These are phyloP conservation scores for Centropyge bicolor DNA, from an alignment of 2,797 vertebrate species.

Conservation along the genomic window DNA sequence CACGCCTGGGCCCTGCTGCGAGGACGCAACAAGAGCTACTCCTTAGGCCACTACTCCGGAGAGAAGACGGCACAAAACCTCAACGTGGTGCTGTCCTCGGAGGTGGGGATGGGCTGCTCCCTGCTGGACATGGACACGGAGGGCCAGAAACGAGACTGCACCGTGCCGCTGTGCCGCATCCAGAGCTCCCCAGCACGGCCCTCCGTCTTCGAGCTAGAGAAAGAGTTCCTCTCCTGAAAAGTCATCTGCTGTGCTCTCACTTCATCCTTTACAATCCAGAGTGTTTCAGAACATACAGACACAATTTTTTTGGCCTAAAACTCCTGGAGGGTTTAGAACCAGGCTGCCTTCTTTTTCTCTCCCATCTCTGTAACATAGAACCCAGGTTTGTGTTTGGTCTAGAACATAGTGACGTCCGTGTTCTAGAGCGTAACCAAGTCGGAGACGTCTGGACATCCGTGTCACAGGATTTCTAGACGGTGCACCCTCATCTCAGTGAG, in stretches of 20 bases:
- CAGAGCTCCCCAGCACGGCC: conserved; percentile 86
- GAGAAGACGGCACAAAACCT: conserved; percentile 75
- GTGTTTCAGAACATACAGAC: conserved; percentile 35
- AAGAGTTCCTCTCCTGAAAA: conserved; percentile 88
- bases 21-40: conserved; percentile 86
- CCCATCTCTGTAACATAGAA: conserved; percentile 47
- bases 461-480: conserved; percentile 34
- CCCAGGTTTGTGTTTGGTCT: conserved; percentile 37
- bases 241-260: conserved; percentile 43
- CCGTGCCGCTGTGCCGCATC: conserved; percentile 91
- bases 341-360: conserved; percentile 58
- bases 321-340: conserved; percentile 65
- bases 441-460: conserved; percentile 27
- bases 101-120: conserved; percentile 85
- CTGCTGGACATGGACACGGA: conserved; percentile 91
- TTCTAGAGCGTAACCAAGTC: conserved; percentile 38
- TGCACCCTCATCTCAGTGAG: conserved; percentile 9
- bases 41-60: conserved; percentile 83
- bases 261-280: conserved; percentile 14
- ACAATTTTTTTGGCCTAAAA: conserved; percentile 50
- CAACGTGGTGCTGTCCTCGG: conserved; percentile 75
- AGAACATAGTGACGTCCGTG: conserved; percentile 47
- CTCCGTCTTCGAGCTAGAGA: conserved; percentile 91
- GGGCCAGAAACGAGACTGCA: conserved; percentile 92
- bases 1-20: conserved; percentile 86